Evolutionary conservation across 1,140 invertebrate species (phyloP).

Genomic region (Choristoneura fumiferana): DNA sequence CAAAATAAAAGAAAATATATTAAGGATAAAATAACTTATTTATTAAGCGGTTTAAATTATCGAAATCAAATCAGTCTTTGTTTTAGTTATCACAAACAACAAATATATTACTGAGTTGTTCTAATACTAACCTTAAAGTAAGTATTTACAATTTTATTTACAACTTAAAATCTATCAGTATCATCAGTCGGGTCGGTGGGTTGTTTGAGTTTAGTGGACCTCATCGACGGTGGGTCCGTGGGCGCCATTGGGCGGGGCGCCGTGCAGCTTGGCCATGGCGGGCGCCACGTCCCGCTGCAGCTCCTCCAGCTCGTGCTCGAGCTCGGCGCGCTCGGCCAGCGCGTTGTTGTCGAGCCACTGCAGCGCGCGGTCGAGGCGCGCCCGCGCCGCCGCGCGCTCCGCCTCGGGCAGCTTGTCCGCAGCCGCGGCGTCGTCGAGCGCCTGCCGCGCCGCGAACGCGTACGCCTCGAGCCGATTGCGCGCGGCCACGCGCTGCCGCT

Average conservation of each 20-base stretch:
- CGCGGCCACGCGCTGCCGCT: conserved; percentile 83
- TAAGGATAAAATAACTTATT: too few relatives aligned
- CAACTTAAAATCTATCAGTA: too few relatives aligned
- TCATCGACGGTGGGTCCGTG: conserved; percentile 29
- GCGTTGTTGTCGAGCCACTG: conserved; percentile 82
- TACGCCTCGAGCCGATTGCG: conserved; percentile 91
- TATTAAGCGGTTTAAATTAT: too few relatives aligned
- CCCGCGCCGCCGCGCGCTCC: conserved; percentile 81
- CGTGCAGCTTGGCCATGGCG: conserved; percentile 88
- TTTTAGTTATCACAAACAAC: too few relatives aligned
- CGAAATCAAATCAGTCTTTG: too few relatives aligned
- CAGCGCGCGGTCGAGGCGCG: conserved; percentile 78
- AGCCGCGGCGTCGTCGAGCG: conserved; percentile 66
- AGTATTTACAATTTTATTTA: too few relatives aligned
- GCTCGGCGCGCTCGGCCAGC: conserved; percentile 90
- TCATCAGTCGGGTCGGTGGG: too few relatives aligned
- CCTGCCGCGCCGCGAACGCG: conserved; percentile 88
- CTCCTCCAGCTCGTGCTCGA: conserved; percentile 87
- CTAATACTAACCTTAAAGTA: too few relatives aligned
- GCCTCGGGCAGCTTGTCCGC: conserved; percentile 78
- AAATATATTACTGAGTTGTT: too few relatives aligned
- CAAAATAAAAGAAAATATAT: too few relatives aligned
- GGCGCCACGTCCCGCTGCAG: conserved; percentile 84
- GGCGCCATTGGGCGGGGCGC: conserved; percentile 54
- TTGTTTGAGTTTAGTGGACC: too few relatives aligned